phyloP scores from a whole-genome alignment of 2,888 invertebrate species.

The Philonicus albiceps region DNA sequence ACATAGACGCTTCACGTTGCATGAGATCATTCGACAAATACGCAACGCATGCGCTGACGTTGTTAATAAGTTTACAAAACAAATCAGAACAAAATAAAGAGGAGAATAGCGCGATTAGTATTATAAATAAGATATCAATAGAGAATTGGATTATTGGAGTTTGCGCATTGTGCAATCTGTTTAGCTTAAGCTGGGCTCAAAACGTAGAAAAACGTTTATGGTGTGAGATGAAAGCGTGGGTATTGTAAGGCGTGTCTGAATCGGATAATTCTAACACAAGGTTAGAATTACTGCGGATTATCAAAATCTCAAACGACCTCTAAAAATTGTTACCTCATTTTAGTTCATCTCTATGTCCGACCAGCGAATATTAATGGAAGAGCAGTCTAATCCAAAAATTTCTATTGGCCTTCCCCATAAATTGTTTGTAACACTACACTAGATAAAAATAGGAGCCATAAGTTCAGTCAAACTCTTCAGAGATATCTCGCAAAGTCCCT shows the following conservation, averaged over 20 bases:
- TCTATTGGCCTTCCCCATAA: not conserved
- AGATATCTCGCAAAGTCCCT: not conserved
- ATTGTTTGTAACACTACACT: not conserved
- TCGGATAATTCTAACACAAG: not conserved
- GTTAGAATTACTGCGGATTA: not conserved
- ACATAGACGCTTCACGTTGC: not conserved
- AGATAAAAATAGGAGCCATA: not conserved
- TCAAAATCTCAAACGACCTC: not conserved
- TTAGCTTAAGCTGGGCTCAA: not conserved
- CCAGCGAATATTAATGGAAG: not conserved
- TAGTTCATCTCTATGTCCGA: not conserved
- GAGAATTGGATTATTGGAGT: not conserved
- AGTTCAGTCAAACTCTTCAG: not conserved
- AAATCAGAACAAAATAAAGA: not conserved
- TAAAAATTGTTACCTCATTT: not conserved
- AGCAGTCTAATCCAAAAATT: not conserved
- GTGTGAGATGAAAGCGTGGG: not conserved
- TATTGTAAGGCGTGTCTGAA: not conserved
- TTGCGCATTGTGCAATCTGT: not conserved
- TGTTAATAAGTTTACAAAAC: not conserved
- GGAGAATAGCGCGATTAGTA: not conserved
- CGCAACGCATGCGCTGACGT: not conserved
- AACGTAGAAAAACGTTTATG: not conserved
- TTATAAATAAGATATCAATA: not conserved
- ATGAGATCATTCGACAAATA: not conserved